A percentile compares a stretch with the other conserved stretches of the same genome.
Conservation (phyloP, 2,113 vertebrate genomes). For the Cynopterus brachyotis region DNA sequence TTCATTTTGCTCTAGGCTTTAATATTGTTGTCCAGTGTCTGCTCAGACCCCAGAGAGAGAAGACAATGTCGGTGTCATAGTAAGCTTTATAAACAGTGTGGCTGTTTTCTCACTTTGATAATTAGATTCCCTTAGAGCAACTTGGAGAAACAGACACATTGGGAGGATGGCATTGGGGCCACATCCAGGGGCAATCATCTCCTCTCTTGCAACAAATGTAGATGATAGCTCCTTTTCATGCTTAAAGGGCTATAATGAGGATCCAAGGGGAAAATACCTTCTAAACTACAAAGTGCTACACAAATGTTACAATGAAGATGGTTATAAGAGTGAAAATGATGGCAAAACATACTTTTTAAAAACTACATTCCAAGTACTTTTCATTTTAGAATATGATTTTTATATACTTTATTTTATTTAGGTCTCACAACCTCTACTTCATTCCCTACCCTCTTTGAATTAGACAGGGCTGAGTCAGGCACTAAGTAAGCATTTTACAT, state of each 20-base stretch:
- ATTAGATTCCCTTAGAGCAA: background rate
- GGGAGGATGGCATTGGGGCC: background rate
- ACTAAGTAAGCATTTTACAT: background rate
- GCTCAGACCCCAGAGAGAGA: background rate
- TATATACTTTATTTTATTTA: background rate
- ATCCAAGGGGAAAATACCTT: background rate
- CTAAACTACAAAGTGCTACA: background rate
- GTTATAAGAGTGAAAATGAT: background rate
- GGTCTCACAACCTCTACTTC: background rate
- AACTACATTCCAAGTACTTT: background rate
- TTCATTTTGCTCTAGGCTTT: rapidly evolving
- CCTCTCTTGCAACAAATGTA: background rate
- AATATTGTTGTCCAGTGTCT: background rate
- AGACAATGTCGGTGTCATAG: background rate
- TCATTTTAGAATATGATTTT: background rate
- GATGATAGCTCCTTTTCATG: background rate
- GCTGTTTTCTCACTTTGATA: background rate
- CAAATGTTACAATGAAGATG: background rate
- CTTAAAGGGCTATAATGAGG: background rate
- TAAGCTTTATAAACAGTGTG: background rate
- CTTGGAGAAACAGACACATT: background rate
- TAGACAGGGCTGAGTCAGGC: background rate
- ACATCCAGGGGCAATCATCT: background rate
- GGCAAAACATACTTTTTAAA: background rate
- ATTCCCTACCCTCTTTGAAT: background rate